A percentile compares a stretch with the other conserved stretches of the same genome.
Conservation (phyloP, 2,113 vertebrate species). For the Gavia stellata region DNA sequence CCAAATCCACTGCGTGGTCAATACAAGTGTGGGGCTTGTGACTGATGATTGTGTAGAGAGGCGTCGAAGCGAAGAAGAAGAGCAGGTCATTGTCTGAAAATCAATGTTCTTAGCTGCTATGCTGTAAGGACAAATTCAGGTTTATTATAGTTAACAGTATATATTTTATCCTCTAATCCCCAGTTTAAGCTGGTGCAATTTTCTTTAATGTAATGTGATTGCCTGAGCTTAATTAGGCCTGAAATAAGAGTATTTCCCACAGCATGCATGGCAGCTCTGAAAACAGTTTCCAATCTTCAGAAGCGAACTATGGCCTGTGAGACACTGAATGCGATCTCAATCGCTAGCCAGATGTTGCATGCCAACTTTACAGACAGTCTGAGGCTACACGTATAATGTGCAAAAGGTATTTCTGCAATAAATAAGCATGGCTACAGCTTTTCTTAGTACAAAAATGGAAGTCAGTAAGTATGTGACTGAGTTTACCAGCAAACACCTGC, state of each 20-base stretch:
- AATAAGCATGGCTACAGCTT: background rate
- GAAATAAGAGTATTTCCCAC: background rate
- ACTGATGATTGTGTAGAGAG: conserved; percentile 81
- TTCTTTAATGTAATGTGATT: background rate
- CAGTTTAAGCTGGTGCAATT: background rate
- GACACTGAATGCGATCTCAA: background rate
- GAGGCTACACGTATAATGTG: background rate
- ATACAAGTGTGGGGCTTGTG: conserved; percentile 71
- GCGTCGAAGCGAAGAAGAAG: conserved; percentile 64
- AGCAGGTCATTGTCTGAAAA: conserved; percentile 74
- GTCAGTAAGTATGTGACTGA: background rate
- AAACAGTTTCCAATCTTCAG: background rate
- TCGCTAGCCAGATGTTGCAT: background rate
- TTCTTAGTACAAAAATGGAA: background rate
- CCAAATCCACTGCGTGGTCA: conserved; percentile 89
- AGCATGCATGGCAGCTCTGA: background rate
- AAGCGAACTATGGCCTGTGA: background rate
- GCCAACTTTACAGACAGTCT: background rate
- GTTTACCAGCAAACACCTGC: background rate
- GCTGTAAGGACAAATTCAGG: conserved; percentile 8
- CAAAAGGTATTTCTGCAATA: background rate
- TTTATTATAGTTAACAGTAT: background rate
- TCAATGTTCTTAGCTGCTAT: conserved; percentile 41
- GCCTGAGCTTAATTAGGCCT: background rate
- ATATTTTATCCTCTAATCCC: background rate